Conservation (phyloP, 64 coral and sea anemone genomes). For the Montipora sp. region DNA sequence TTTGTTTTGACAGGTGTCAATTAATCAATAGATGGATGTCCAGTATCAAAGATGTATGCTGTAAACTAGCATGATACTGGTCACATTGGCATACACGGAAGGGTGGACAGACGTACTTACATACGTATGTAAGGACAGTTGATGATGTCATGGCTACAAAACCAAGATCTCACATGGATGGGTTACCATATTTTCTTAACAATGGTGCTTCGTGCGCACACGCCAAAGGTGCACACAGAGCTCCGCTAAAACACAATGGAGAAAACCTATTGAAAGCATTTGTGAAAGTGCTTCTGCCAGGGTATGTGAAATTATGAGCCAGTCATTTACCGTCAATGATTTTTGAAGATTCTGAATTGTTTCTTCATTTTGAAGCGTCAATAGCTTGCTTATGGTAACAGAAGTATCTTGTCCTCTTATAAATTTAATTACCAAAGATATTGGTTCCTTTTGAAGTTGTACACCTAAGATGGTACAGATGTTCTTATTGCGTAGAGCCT, state of each 20-base stretch:
- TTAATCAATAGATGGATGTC: no score
- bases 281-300: slow-evolving; percentile 56
- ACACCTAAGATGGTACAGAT: slow-evolving; percentile 54
- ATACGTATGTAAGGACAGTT: no score
- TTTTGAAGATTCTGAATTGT: neutral
- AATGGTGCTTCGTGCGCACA: no score
- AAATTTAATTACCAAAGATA: slow-evolving; percentile 49
- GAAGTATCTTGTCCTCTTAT: neutral
- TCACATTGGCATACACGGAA: no score
- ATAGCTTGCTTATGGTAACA: neutral
- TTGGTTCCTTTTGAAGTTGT: slow-evolving; percentile 29
- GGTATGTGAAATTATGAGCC: slow-evolving; percentile 29
- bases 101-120: no score
- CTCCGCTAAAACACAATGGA: slow-evolving; percentile 40
- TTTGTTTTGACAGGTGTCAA: no score
- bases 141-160: no score
- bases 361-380: neutral
- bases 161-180: no score
- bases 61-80: no score
- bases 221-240: no score
- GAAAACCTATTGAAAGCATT: slow-evolving; percentile 50
- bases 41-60: no score
- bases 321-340: slow-evolving; percentile 11
- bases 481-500: slow-evolving; percentile 19
- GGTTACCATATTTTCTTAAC: no score